Conservation (phyloP, 2,797 vertebrate species). For the Hemibagrus guttatus region DNA sequence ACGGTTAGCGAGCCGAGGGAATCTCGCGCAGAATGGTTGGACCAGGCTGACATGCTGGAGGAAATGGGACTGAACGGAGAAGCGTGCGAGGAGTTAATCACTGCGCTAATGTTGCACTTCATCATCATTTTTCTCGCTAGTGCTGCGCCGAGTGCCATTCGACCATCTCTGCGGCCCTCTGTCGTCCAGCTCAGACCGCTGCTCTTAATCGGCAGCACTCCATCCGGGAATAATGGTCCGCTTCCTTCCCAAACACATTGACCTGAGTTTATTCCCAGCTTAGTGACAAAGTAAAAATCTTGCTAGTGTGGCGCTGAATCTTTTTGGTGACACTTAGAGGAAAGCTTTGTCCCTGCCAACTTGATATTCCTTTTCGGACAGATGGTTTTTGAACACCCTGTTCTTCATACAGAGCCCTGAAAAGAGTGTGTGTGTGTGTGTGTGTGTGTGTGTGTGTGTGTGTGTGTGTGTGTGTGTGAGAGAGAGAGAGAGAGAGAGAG, state of each 20-base stretch:
- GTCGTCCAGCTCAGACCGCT: conserved; percentile 27
- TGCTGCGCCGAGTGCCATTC: conserved; percentile 52
- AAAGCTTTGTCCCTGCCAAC: conserved; percentile 40
- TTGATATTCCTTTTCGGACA: conserved; percentile 45
- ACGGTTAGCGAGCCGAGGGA: conserved; percentile 75
- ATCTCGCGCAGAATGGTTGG: conserved; percentile 73
- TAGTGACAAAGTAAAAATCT: conserved; percentile 16
- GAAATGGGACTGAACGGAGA: conserved; percentile 80
- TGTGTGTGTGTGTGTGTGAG: conserved; percentile 16
- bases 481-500: background rate
- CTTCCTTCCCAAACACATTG: conserved; percentile 26
- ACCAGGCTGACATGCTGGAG: conserved; percentile 67
- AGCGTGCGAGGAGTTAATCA: conserved; percentile 81
- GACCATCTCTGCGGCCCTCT: conserved; percentile 53
- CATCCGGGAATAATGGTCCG: conserved; percentile 22
- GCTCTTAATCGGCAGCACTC: conserved; percentile 24
- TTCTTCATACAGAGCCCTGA: conserved; percentile 45
- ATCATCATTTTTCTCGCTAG: conserved; percentile 76
- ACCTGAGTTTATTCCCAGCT: conserved; percentile 31
- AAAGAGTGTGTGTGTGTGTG: conserved; percentile 29
- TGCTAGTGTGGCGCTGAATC: background rate
- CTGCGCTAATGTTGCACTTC: conserved; percentile 79
- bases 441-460: conserved; percentile 16
- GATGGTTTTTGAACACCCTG: conserved; percentile 54
- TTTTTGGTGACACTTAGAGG: conserved; percentile 40